Conservation (phyloP, 2,797 vertebrate species). For the Petrocephalus sullivani region DNA sequence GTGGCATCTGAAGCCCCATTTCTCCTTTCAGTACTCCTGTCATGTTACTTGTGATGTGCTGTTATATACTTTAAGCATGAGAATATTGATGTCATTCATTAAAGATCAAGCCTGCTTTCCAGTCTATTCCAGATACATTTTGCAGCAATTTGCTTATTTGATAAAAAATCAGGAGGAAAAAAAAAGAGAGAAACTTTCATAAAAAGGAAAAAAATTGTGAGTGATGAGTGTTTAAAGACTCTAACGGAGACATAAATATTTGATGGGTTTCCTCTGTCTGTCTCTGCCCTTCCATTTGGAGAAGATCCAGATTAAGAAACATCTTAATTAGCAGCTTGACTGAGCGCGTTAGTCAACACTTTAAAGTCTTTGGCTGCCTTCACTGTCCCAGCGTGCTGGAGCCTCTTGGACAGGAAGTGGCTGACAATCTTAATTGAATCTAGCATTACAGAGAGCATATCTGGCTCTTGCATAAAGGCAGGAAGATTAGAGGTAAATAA, state of each 20-base stretch:
- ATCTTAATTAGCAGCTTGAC: constrained; percentile 41
- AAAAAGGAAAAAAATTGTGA: constrained; percentile 9
- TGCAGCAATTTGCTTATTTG: neutral
- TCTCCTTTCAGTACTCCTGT: neutral
- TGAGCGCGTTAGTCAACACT: constrained; percentile 34
- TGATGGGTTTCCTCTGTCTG: constrained; percentile 21
- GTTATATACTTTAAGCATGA: neutral
- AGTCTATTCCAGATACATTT: neutral
- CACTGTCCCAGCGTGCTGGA: constrained; percentile 18
- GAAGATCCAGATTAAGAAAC: constrained; percentile 37
- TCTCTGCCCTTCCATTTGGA: constrained; percentile 27
- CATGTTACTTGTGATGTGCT: neutral
- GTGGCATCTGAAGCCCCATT: neutral
- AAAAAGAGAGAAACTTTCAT: neutral
- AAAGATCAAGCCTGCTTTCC: neutral
- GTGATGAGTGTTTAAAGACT: constrained; percentile 22
- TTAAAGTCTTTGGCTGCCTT: constrained; percentile 23
- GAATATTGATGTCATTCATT: neutral
- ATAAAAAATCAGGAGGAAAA: neutral
- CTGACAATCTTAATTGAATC: constrained; percentile 48
- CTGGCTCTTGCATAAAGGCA: constrained; percentile 29
- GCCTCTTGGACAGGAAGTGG: constrained; percentile 26
- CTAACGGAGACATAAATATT: constrained; percentile 25
- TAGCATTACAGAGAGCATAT: constrained; percentile 31
- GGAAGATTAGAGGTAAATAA: constrained; percentile 35